phyloP scores from a whole-genome alignment of 2,113 vertebrate genomes.

The Clarias magur region DNA sequence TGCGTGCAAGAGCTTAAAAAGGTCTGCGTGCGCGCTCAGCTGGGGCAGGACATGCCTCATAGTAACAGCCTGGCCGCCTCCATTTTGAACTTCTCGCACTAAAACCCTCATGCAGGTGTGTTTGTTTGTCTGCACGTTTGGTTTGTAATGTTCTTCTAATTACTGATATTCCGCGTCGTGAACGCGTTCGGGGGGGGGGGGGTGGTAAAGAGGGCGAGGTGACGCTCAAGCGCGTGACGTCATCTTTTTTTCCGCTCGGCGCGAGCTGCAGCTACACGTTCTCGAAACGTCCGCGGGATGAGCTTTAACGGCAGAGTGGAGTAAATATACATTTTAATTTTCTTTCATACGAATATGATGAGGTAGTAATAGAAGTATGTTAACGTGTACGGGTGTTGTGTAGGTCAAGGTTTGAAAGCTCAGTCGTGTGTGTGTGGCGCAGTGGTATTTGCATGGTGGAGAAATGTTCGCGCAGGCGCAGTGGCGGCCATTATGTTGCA shows the following conservation, averaged over 20 bases:
- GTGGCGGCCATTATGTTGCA: constrained; percentile 66
- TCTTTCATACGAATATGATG: too few species aligned
- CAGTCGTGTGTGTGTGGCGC: constrained; percentile 65
- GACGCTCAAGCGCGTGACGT: constrained; percentile 72
- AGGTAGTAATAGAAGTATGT: neutral
- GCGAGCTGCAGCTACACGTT: constrained; percentile 70
- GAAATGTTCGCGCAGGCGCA: constrained; percentile 69
- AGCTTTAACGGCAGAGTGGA: neutral
- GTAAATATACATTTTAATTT: neutral
- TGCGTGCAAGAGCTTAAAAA: constrained; percentile 59
- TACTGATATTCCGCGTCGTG: neutral
- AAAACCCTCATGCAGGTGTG: neutral
- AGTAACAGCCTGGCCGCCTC: neutral
- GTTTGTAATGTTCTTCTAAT: neutral
- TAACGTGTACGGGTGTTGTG: neutral
- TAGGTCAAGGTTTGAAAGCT: neutral
- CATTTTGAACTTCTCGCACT: neutral
- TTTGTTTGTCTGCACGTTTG: neutral
- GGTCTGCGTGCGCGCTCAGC: constrained; percentile 64
- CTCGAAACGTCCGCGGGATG: constrained; percentile 61
- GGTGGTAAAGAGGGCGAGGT: constrained; percentile 26
- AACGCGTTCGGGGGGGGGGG: neutral
- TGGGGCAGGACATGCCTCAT: constrained; percentile 46
- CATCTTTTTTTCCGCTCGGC: constrained; percentile 74
- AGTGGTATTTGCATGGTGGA: constrained; percentile 73